These are phyloP conservation scores for Planiliza haematocheilus DNA, from an alignment of 2,113 vertebrate species.

Conservation along the genomic window DNA sequence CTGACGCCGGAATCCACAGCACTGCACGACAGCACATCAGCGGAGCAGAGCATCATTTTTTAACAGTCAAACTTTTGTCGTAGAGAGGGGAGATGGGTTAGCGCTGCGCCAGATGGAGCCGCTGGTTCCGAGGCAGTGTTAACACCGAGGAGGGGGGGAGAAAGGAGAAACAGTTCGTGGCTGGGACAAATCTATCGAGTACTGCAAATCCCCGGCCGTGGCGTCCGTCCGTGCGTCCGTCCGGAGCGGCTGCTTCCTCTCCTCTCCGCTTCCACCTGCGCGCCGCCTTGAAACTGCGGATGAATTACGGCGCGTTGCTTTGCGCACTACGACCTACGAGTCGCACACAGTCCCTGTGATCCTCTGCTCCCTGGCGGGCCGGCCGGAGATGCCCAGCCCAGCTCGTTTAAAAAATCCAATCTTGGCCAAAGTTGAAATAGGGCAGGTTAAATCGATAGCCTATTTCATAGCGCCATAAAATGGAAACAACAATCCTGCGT, in stretches of 20 bases:
- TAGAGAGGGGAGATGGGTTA: constrained; percentile 10
- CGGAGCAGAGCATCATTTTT: constrained; percentile 56
- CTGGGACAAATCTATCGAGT: constrained; percentile 21
- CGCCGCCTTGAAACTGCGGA: constrained; percentile 73
- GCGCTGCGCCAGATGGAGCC: constrained; percentile 30
- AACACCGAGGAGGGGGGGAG: not conserved
- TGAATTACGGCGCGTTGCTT: constrained; percentile 65
- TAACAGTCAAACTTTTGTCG: constrained; percentile 70
- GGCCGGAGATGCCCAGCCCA: constrained; percentile 37
- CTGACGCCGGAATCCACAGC: constrained; percentile 65
- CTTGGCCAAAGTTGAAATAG: constrained; percentile 72
- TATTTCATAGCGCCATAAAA: constrained; percentile 72
- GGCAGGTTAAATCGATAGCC: constrained; percentile 73
- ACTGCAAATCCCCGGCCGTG: constrained; percentile 44
- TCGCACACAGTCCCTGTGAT: constrained; percentile 31
- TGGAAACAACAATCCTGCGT: constrained; percentile 71
- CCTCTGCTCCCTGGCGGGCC: constrained; percentile 41
- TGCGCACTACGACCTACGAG: constrained; percentile 63
- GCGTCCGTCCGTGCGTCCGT: constrained; percentile 56
- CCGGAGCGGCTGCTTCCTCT: constrained; percentile 51
- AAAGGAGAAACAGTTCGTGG: constrained; percentile 19
- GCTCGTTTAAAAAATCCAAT: constrained; percentile 69
- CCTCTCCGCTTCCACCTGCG: constrained; percentile 72
- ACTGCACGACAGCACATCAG: constrained; percentile 46
- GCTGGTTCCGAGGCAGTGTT: constrained; percentile 2